Evolutionary conservation across 2,797 vertebrate genomes (phyloP).

Genomic region (Pelodytes ibericus): DNA sequence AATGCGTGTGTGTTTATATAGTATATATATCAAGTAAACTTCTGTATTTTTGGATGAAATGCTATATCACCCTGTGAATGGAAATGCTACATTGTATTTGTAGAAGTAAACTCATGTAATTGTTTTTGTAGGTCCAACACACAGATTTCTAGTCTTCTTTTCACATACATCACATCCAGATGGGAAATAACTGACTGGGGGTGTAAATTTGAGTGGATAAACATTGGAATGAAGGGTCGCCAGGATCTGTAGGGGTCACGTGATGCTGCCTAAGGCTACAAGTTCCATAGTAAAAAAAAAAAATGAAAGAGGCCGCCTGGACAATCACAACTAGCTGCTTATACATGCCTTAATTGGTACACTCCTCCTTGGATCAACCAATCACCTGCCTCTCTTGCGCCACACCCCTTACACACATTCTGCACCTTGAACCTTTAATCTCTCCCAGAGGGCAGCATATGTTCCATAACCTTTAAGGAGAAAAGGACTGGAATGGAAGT

Average conservation of each 20-base stretch:
- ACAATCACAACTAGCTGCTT: neutral
- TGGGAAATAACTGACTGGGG: neutral
- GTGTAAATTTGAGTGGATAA: conserved; percentile 22
- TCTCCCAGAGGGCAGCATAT: conserved; percentile 39
- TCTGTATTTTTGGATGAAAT: neutral
- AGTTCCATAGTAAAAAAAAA: conserved; percentile 7
- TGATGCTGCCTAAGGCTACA: conserved; percentile 32
- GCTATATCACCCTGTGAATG: neutral
- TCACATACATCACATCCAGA: conserved; percentile 4
- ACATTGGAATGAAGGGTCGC: conserved; percentile 36
- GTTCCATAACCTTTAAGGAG: conserved; percentile 27
- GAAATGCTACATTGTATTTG: neutral
- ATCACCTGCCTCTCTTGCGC: conserved; percentile 5
- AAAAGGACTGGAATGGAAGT: conserved; percentile 35
- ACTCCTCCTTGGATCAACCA: conserved; percentile 32
- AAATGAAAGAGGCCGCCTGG: conserved; percentile 13
- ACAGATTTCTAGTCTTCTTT: conserved; percentile 2
- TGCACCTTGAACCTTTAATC: conserved; percentile 47
- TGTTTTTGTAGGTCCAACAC: neutral
- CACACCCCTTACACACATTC: conserved; percentile 44
- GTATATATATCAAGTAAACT: neutral
- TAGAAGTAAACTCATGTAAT: neutral
- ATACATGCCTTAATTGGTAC: conserved; percentile 5
- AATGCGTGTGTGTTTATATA: neutral
- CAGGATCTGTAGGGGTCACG: conserved; percentile 23